Percentiles rank a stretch among this genome's conserved stretches.
Conservation (phyloP, 1,140 invertebrate genomes). For the Aphis gossypii region DNA sequence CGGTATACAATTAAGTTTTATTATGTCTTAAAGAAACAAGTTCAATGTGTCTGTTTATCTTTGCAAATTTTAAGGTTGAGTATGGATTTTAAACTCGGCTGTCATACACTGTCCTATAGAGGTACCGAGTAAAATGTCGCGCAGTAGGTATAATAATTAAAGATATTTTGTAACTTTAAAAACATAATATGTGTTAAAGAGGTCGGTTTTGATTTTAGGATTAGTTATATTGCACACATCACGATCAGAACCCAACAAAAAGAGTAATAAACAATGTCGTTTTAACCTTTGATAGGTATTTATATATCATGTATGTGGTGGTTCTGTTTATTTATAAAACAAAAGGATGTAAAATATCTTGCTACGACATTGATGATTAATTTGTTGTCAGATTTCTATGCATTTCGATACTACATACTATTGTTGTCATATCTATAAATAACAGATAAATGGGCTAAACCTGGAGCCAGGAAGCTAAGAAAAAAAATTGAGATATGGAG, state of each 20-base stretch:
- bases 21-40: neutral
- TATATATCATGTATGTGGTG: neutral
- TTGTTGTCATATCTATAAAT: too few relatives aligned
- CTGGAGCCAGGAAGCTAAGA: too few relatives aligned
- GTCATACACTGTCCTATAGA: neutral
- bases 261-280: neutral
- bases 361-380: too few relatives aligned
- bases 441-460: too few relatives aligned
- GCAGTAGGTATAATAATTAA: neutral
- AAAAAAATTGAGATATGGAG: too few relatives aligned
- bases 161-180: neutral
- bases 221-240: neutral
- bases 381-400: too few relatives aligned
- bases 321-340: neutral
- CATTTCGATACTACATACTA: too few relatives aligned
- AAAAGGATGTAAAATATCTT: neutral
- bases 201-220: too few relatives aligned
- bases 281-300: neutral
- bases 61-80: neutral
- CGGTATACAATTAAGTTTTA: neutral
- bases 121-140: neutral
- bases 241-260: neutral
- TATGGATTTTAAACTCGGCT: neutral
- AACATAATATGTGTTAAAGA: neutral
- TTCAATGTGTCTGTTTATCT: neutral